Evolutionary conservation across 2,797 vertebrate species (phyloP), one percentile per base, ranked within the genome.

Genomic region (Scolopax bukidnonensis): DNA sequence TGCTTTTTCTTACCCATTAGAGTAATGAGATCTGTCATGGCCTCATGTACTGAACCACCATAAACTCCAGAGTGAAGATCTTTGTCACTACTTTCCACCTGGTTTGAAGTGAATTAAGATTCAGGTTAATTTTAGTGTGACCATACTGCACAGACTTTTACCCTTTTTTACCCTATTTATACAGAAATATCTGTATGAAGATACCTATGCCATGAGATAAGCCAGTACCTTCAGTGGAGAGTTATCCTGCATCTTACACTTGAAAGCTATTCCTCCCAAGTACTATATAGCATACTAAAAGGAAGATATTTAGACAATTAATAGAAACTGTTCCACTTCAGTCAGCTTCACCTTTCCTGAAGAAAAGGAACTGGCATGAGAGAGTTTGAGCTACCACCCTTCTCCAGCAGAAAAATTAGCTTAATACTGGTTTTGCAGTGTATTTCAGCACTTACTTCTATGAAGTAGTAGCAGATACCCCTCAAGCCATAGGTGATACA

Each of bases 51-150:
- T 0, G 99, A 99, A 24, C 99, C 99, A 6, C 99, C 99, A 60
- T 99, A 99, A 78, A 99, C 99, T 1, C 99, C 99, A 1, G 99
- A 99, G 93, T 99, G 99, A 28, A 99, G 98, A 95, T 99, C 99
- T 95, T 98, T 99, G 53, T 92, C 97, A 68, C 97, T 96, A 48
- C 99, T 98, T 63, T 98, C 98, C 94, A 99, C 98, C 99, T 99
- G 95, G 5, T 93, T 23, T 32, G 70, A 86, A 88, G 87, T 32
- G 53, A 94, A 95, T 69, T 53, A 89, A 51, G 51, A 87, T 23
- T 71, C 60, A 68, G 24, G 32, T 95, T 76, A 91, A 63, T 82
- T 81, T 78, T 30, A 76, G 20, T 81, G 75, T 1, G 1, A 63
- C 81, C 7, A 77, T 7, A 51, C 12, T 25, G 36, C 25, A 63